Evolutionary conservation across 1,140 invertebrate genomes (phyloP), one percentile per base, ranked within the genome.

Genomic region (Aplysia californica): DNA sequence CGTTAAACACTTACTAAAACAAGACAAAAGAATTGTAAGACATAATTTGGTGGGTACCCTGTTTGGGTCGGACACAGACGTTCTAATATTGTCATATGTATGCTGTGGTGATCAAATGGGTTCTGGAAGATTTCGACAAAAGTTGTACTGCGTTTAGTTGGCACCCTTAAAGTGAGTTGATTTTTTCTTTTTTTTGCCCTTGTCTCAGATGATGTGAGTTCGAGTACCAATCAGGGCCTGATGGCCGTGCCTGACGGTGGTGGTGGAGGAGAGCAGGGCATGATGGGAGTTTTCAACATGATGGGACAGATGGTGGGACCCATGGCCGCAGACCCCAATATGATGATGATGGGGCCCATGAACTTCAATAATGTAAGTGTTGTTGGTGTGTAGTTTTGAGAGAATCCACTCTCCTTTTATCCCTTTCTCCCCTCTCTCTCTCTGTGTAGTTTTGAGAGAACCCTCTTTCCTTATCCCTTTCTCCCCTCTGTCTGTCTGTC

Each of bases 281-380:
- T 82, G 84, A 71, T 79, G 71, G 77, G 68, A n/a, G 68, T 77
- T 36, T 68, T 44, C 31, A 67, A 66, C 41, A 81, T 81, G 80
- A 91, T 88, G 15, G 92, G 92, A 79, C 89, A 91, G 5, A 92
- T 94, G 89, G 92, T 76, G 4, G 75, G 58, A 15, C 65, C 71
- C 1, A 72, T 83, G 41, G 76, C 93, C 89, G 86, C 89, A 91
- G 85, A 86, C 66, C 86, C 84, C 38, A 90, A 87, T 4, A 87
- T 91, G 3, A 92, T 92, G 89, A 87, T 91, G 39, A 92, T 92
- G 89, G 86, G 91, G 31, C 91, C 92, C 83, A 90, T 92, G 86
- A 83, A 90, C 29, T 68, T 76, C 38, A 69, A 69, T 26, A 69
- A 67, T 68, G 78, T 79, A 55, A 50, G 72, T 39, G 23, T 23